Evolutionary conservation across 2,113 vertebrate genomes (phyloP), one percentile per base, ranked within the genome.

Genomic region (Callochromis pleurospilus): DNA sequence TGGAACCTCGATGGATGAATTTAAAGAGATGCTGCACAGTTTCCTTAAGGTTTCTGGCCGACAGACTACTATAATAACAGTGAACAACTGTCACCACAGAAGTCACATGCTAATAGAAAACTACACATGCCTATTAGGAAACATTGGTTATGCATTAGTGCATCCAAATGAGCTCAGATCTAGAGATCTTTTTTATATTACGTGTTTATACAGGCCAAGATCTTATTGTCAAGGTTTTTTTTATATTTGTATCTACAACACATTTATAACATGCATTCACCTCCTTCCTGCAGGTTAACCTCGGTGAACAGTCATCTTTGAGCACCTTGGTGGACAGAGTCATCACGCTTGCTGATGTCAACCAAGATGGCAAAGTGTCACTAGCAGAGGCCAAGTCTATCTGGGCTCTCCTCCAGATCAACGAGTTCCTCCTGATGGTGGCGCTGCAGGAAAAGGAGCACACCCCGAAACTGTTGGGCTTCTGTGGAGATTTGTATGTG

Each of bases 1-100:
- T 8, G 99, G 99, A 47, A 99, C 99, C 0, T 99, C 99, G 0
- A 98, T 99, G 96, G 97, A 98, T 1, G 99, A 99, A 91, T 99
- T 99, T 91, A 97, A 97, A 87, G 98, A 99, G 85, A 99, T 99
- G 99, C 97, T 98, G 14, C 97, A 98, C 84, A 94, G 95, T 88
- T 99, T 98, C 93, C 96, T 99, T 19, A 99, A 99, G 97, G 99
- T 99, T 19, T n/a, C 15, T 21, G 29, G 73, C 45, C 3, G 5
- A 51, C 4, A 51, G 17, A 13, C 45, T 51, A 77, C 13, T 51
- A 77, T 51, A 31, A 31, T 77, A 4, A 77, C 2, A 60, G 14
- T 5, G 31, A 62, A 40, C 33, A 42, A 33, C 11, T 77, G 9
- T 17, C 24, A 49, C 15, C 24, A 24, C 31, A 60, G 4, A 83